Base-by-base conservation (phyloP, 2,113 vertebrate genomes). In the Tragelaphus strepsiceros region DNA sequence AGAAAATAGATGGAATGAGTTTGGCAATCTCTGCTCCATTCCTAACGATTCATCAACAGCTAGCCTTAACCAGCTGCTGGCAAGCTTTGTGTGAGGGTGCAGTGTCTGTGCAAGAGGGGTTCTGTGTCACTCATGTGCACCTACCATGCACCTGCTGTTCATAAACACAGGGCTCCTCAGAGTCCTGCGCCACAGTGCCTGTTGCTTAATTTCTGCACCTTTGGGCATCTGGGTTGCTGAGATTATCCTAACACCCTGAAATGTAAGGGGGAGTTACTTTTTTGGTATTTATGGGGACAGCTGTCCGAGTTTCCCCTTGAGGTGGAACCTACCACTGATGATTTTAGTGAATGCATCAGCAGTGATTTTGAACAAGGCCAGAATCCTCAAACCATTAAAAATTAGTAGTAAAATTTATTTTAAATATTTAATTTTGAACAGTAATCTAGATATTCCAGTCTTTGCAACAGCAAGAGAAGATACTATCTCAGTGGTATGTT, bases 1-100 rank as follows among this genome's bases (percentile, higher is more conserved):
- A 26, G 92, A 93, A 98, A 98, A 97, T 97, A 96, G 96, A 94
- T 97, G 97, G 96, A 97, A 90, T 83, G 98, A 97, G 97, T 98
- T 97, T 85, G 97, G 94, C 96, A 90, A 28, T 87, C 96, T 98
- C 94, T 19, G 54, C 86, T 78, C 88, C 96, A 58, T 94, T 97
- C 95, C 77, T 61, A 87, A 95, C 26, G 88, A 96, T 96, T 91
- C 90, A 51, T 71, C 98, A 96, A 81, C 98, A 97, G 97, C 95
- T 35, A 53, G 96, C 92, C 74, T 89, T 83, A 86, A 85, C 97
- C 96, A 97, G 97, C 97, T 95, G 98, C 95, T 1, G 2, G 19
- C 0, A 0, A 83, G 96, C 96, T 84, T 49, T 84, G 67, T 96
- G 86, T 32, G 49, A 22, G 12, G 94, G 87, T 54, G 53, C 91